Percentiles rank a stretch among this genome's conserved stretches.
Evolutionary conservation across 2,113 vertebrate species (phyloP).

Genomic region (Origma solitaria): DNA sequence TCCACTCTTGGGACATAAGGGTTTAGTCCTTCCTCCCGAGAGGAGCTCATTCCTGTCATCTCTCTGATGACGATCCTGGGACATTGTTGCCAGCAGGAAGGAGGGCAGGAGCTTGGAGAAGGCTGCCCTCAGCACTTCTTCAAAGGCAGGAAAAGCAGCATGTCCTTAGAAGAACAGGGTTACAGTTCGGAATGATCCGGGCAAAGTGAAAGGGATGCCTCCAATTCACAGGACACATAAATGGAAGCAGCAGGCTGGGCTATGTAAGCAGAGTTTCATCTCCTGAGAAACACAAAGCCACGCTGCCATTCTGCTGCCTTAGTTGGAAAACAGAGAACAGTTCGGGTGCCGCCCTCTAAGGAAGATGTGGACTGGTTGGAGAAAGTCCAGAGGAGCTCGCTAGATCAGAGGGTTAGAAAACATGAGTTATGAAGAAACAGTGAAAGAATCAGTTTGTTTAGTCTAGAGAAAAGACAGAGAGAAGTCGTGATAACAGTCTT

Average conservation of each 20-base stretch:
- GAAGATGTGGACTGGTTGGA: conserved; percentile 26
- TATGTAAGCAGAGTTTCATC: background rate
- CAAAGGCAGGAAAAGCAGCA: background rate
- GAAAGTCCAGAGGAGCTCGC: conserved; percentile 46
- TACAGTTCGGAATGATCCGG: background rate
- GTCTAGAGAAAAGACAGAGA: conserved; percentile 31
- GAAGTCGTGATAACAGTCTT: conserved; percentile 45
- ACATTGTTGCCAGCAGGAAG: background rate
- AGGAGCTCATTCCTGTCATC: background rate
- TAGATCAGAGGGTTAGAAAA: conserved; percentile 59
- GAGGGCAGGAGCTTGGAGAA: background rate
- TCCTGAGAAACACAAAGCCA: background rate
- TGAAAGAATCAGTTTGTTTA: conserved; percentile 53
- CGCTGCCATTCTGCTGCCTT: conserved; percentile 40
- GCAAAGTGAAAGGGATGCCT: background rate
- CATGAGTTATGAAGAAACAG: conserved; percentile 52
- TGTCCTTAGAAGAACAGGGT: background rate
- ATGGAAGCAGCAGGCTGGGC: background rate
- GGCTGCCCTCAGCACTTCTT: background rate
- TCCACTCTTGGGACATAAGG: background rate
- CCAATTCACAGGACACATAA: background rate
- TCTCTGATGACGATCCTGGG: background rate
- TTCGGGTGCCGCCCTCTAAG: background rate
- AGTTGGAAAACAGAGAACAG: conserved; percentile 13
- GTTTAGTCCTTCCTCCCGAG: background rate